phyloP scores from a whole-genome alignment of 2,113 vertebrate genomes.

The Morone saxatilis region DNA sequence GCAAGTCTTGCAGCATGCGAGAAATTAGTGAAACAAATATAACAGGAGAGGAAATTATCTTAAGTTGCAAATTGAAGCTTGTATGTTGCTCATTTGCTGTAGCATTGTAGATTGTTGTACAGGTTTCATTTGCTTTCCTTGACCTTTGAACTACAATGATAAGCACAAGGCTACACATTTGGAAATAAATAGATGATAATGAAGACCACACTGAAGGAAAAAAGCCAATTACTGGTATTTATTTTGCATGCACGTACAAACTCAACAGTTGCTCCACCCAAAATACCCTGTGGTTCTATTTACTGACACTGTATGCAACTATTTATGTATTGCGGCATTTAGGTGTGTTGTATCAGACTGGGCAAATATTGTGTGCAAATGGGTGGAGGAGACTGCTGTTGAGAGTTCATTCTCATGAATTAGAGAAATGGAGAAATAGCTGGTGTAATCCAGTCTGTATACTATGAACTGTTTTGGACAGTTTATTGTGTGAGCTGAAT shows the following conservation, averaged over 20 bases:
- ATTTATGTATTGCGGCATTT: slow-evolving; percentile 6
- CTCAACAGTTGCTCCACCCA: neutral
- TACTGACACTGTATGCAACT: neutral
- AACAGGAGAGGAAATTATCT: neutral
- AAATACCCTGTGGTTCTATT: neutral
- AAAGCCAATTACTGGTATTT: neutral
- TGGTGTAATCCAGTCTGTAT: neutral
- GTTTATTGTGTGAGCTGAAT: slow-evolving; percentile 10
- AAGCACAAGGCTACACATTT: neutral
- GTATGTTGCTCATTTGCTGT: neutral
- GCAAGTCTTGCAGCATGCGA: neutral
- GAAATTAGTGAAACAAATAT: neutral
- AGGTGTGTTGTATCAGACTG: neutral
- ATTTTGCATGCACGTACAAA: neutral
- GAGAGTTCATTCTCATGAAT: neutral
- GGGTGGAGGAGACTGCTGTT: neutral
- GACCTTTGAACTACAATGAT: neutral
- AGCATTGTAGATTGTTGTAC: neutral
- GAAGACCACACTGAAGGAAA: neutral
- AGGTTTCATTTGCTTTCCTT: neutral
- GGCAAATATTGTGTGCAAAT: neutral
- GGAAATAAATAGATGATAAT: neutral
- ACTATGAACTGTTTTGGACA: neutral
- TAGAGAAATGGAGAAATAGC: neutral
- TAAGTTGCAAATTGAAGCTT: neutral